These are phyloP conservation scores for Lucifuga dentata DNA, from an alignment of 2,113 vertebrate species.

Conservation along the genomic window DNA sequence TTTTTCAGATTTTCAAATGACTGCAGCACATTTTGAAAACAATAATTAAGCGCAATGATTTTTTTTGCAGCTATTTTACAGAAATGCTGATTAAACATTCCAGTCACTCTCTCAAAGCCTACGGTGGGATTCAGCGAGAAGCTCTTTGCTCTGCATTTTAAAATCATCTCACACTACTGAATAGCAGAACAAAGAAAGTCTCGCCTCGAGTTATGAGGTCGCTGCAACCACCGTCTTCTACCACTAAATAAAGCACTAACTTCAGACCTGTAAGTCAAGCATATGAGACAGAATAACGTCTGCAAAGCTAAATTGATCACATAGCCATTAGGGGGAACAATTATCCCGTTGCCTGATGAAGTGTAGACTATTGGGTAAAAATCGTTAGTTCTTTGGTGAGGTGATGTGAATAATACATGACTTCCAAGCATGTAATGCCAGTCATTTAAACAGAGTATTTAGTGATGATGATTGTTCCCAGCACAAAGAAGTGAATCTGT, in stretches of 20 bases:
- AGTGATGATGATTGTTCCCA: conserved; percentile 62
- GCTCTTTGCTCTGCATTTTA: conserved; percentile 48
- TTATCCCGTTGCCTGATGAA: conserved; percentile 59
- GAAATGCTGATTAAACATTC: conserved; percentile 67
- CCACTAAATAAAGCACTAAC: conserved; percentile 39
- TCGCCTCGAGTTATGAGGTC: conserved; percentile 44
- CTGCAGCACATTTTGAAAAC: conserved; percentile 19
- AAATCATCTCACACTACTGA: conserved; percentile 56
- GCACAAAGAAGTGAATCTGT: conserved; percentile 65
- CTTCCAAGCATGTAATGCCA: conserved; percentile 60
- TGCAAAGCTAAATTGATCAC: conserved; percentile 47
- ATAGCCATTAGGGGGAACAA: conserved; percentile 49
- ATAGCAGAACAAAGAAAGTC: conserved; percentile 41
- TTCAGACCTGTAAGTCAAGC: conserved; percentile 37
- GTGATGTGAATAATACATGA: conserved; percentile 64
- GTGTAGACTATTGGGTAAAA: conserved; percentile 50
- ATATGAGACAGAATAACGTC: conserved; percentile 43
- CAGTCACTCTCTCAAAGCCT: conserved; percentile 51
- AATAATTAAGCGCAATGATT: conserved; percentile 38
- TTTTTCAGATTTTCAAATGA: conserved; percentile 37
- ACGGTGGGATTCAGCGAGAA: conserved; percentile 49
- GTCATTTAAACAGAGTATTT: conserved; percentile 59
- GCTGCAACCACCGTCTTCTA: conserved; percentile 29
- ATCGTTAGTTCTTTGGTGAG: conserved; percentile 51
- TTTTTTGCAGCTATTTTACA: conserved; percentile 27